phyloP scores from a whole-genome alignment of 1,140 invertebrate species.

The Propsilocerus akamusi region DNA sequence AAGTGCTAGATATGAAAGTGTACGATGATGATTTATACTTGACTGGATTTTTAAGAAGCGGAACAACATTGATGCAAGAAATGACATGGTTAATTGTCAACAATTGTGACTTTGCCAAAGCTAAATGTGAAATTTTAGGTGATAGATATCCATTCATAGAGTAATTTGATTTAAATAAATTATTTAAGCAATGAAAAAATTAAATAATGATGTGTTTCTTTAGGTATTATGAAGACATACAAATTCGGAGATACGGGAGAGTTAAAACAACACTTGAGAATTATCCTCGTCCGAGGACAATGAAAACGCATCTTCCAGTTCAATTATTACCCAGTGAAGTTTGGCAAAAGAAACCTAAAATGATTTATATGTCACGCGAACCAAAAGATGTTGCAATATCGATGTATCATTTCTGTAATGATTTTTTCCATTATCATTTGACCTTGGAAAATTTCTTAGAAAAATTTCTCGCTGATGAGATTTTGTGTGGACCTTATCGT shows the following conservation, averaged over 20 bases:
- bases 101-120: slow-evolving; percentile 34
- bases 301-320: no score
- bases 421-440: slow-evolving; percentile 39
- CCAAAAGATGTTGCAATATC: slow-evolving; percentile 69
- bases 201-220: no score
- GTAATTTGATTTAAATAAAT: slow-evolving; percentile 14
- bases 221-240: no score
- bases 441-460: slow-evolving; percentile 42
- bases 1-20: no score
- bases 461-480: slow-evolving; percentile 37
- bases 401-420: slow-evolving; percentile 47
- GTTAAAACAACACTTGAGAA: no score
- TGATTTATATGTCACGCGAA: slow-evolving; percentile 59
- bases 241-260: no score
- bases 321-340: no score
- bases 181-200: slow-evolving; percentile 11
- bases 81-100: slow-evolving; percentile 42
- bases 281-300: slow-evolving; percentile 25
- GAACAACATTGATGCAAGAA: slow-evolving; percentile 55
- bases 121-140: slow-evolving; percentile 20
- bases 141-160: slow-evolving; percentile 26
- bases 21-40: slow-evolving; percentile 31
- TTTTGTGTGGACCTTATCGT: slow-evolving; percentile 37
- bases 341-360: slow-evolving; percentile 41
- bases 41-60: slow-evolving; percentile 26